Evolutionary conservation across 2,888 invertebrate genomes (phyloP).

Genomic region (Pterostichus niger): DNA sequence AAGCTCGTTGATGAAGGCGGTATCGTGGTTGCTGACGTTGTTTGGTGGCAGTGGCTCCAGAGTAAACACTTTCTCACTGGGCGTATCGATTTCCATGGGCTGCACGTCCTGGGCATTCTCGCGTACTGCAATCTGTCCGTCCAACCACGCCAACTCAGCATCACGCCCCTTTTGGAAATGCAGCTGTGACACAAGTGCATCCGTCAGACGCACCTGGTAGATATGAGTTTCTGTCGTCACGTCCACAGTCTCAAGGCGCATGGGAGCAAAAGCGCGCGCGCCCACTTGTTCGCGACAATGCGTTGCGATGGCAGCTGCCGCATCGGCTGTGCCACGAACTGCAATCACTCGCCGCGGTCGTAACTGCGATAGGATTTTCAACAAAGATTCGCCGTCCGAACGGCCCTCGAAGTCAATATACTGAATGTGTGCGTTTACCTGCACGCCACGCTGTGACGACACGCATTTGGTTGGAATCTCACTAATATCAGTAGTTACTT

Average conservation of each 20-base stretch:
- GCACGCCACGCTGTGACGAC: constrained; percentile 85
- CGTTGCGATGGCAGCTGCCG: constrained; percentile 84
- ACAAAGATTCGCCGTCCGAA: constrained; percentile 90
- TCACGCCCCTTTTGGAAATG: constrained; percentile 90
- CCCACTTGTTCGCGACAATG: constrained; percentile 84
- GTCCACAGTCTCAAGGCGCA: constrained; percentile 91
- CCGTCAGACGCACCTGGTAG: constrained; percentile 96
- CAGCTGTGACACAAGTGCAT: constrained; percentile 92
- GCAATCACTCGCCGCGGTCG: constrained; percentile 91
- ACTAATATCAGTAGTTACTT: constrained; percentile 79
- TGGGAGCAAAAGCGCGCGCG: constrained; percentile 90
- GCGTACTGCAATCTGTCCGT: constrained; percentile 85
- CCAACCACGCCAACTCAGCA: constrained; percentile 97
- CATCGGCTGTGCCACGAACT: constrained; percentile 85
- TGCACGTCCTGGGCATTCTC: constrained; percentile 81
- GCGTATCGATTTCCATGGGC: constrained; percentile 76
- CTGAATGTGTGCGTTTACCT: constrained; percentile 91
- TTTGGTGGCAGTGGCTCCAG: constrained; percentile 82
- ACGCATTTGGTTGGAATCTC: constrained; percentile 96
- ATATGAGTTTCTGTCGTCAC: constrained; percentile 99
- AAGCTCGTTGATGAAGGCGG: constrained; percentile 95
- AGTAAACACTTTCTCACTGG: constrained; percentile 83
- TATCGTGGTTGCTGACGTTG: constrained; percentile 85
- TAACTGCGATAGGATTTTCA: constrained; percentile 89
- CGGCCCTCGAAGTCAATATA: constrained; percentile 99